These are phyloP conservation scores for Philypnodon macrostomus DNA, from an alignment of 2,797 vertebrate species.

Conservation along the genomic window DNA sequence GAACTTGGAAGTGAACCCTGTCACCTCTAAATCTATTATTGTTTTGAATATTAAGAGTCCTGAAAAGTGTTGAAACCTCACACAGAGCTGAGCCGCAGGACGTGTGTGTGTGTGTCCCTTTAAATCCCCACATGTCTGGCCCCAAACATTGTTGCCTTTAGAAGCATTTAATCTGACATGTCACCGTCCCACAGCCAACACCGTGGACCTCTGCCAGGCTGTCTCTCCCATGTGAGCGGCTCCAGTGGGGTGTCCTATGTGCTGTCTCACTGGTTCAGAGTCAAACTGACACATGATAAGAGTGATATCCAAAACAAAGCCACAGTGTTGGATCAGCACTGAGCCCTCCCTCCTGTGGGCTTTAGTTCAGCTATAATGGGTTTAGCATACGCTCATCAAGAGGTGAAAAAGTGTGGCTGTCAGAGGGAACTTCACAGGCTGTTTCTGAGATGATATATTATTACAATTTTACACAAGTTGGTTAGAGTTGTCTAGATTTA, in stretches of 20 bases:
- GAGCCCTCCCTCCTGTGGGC: conserved; percentile 2
- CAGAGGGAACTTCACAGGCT: neutral
- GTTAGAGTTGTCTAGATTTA: too few species aligned
- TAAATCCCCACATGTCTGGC: neutral
- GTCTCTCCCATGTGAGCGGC: conserved; percentile 3
- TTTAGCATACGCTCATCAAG: conserved; percentile 8
- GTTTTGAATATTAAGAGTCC: too few species aligned
- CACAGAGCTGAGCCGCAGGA: conserved; percentile 11
- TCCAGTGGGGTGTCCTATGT: neutral
- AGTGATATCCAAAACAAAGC: conserved; percentile 2
- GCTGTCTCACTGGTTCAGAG: neutral
- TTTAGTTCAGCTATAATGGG: conserved; percentile 13
- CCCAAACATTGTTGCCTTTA: neutral
- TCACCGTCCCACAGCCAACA: conserved; percentile 6
- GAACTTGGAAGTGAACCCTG: neutral
- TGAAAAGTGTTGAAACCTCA: neutral
- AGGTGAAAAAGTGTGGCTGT: neutral
- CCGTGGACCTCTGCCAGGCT: conserved; percentile 18
- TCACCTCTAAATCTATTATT: neutral
- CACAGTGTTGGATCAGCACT: neutral
- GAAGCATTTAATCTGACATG: conserved; percentile 14
- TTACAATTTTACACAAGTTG: too few species aligned
- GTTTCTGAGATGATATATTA: neutral
- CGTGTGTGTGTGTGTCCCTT: conserved; percentile 12
- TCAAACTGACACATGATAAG: neutral